phyloP scores from a whole-genome alignment of 1,140 invertebrate species.

The Micrasema longulum region DNA sequence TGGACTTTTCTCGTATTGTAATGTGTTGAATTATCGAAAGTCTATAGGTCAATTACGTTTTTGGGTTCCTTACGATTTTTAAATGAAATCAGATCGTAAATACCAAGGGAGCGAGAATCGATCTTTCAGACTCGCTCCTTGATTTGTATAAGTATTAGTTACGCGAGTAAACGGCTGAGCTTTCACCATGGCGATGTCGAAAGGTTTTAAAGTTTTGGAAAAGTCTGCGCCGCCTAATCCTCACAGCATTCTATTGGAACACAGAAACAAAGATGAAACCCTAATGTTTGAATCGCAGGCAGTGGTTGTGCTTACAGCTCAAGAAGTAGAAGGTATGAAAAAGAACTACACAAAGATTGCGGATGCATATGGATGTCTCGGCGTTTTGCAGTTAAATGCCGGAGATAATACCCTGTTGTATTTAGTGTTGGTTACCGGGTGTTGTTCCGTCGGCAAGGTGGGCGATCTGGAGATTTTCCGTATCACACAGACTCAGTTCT shows the following conservation, averaged over 20 bases:
- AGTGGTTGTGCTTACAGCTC: constrained; percentile 82
- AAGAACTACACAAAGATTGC: constrained; percentile 88
- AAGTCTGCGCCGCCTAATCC: constrained; percentile 86
- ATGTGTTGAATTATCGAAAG: no score
- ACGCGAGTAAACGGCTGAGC: neutral
- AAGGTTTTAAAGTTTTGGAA: constrained; percentile 90
- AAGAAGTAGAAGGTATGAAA: constrained; percentile 89
- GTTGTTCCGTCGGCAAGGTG: constrained; percentile 94
- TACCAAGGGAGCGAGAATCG: neutral
- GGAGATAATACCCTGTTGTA: constrained; percentile 87
- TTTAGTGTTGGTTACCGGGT: constrained; percentile 93
- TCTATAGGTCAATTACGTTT: neutral
- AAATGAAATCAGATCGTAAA: constrained; percentile 6
- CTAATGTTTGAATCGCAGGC: constrained; percentile 92
- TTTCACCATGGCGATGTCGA: constrained; percentile 88
- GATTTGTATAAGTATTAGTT: no score
- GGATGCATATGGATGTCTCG: constrained; percentile 94
- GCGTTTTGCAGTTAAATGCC: constrained; percentile 87
- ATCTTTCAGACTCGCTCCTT: constrained; percentile 16
- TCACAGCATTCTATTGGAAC: constrained; percentile 91
- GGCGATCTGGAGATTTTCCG: constrained; percentile 93
- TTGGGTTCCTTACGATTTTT: neutral
- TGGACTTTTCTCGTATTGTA: no score
- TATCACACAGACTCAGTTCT: constrained; percentile 90
- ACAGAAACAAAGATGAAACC: constrained; percentile 86